phyloP scores from a whole-genome alignment of 2,888 invertebrate species.

The Drosophila infuscata region DNA sequence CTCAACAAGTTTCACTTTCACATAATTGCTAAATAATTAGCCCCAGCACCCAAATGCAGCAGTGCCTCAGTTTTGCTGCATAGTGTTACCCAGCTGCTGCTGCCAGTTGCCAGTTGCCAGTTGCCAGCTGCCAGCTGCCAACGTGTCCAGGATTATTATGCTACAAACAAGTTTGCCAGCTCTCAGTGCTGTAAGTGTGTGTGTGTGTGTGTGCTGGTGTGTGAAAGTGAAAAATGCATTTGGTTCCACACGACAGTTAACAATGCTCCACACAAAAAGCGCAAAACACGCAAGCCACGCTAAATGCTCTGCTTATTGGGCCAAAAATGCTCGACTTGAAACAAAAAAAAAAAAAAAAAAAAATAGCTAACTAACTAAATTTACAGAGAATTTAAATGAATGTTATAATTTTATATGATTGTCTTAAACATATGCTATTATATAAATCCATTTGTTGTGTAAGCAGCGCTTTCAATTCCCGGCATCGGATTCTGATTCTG shows the following conservation, averaged over 20 bases:
- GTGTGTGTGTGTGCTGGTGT: slow-evolving; percentile 40
- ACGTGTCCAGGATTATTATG: slow-evolving; percentile 12
- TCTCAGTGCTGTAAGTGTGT: slow-evolving; percentile 1
- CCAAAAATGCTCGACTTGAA: slow-evolving; percentile 21
- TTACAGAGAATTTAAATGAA: slow-evolving; percentile 13
- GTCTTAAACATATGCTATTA: slow-evolving; percentile 6
- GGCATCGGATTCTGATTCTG: background rate
- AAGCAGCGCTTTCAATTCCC: background rate
- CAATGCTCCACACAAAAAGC: slow-evolving; percentile 32
- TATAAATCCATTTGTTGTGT: slow-evolving; percentile 1
- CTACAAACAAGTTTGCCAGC: slow-evolving; percentile 32
- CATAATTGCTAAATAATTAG: slow-evolving; percentile 77
- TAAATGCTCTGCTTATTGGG: slow-evolving; percentile 42
- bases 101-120: slow-evolving; percentile 50
- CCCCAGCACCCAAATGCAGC: slow-evolving; percentile 46
- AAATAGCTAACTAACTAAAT: slow-evolving; percentile 11
- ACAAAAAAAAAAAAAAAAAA: background rate
- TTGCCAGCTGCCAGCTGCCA: slow-evolving; percentile 19
- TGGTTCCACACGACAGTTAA: slow-evolving; percentile 35
- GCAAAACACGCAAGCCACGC: slow-evolving; percentile 38
- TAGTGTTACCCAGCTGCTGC: slow-evolving; percentile 35
- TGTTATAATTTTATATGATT: slow-evolving; percentile 12
- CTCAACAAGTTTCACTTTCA: slow-evolving; percentile 74
- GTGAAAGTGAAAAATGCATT: slow-evolving; percentile 65
- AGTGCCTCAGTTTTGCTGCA: slow-evolving; percentile 31